Evolutionary conservation across 2,888 invertebrate species (phyloP).

Genomic region (Hyalella azteca): DNA sequence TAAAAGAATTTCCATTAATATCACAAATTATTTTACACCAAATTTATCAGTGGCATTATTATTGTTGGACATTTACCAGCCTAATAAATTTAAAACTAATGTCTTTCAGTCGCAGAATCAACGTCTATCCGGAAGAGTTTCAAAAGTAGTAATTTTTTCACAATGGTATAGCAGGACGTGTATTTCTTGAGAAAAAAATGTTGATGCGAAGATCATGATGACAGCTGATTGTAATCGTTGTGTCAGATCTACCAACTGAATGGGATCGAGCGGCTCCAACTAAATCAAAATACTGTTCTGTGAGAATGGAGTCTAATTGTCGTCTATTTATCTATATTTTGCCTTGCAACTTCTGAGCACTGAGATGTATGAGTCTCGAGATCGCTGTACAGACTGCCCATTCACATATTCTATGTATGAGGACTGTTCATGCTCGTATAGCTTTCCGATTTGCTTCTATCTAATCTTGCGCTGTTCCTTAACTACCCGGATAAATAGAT

Average conservation of each 20-base stretch:
- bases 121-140: too few species aligned
- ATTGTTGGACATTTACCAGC: too few species aligned
- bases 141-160: too few species aligned
- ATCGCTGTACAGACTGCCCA: conserved; percentile 20
- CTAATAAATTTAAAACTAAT: too few species aligned
- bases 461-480: background rate
- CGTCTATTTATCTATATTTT: background rate
- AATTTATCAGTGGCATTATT: too few species aligned
- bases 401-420: background rate
- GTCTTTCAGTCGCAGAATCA: too few species aligned
- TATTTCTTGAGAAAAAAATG: background rate
- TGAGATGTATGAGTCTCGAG: conserved; percentile 4
- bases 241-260: too few species aligned
- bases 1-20: too few species aligned
- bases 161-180: too few species aligned
- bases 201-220: background rate
- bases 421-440: background rate
- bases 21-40: too few species aligned
- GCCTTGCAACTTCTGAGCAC: conserved; percentile 19
- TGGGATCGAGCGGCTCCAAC: background rate
- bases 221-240: too few species aligned
- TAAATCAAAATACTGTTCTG: background rate
- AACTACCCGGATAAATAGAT: background rate
- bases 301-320: background rate
- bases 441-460: background rate